Percentiles rank a stretch among this genome's conserved stretches.
Conservation (phyloP, 1,140 invertebrate genomes). For the Drosophila azteca region DNA sequence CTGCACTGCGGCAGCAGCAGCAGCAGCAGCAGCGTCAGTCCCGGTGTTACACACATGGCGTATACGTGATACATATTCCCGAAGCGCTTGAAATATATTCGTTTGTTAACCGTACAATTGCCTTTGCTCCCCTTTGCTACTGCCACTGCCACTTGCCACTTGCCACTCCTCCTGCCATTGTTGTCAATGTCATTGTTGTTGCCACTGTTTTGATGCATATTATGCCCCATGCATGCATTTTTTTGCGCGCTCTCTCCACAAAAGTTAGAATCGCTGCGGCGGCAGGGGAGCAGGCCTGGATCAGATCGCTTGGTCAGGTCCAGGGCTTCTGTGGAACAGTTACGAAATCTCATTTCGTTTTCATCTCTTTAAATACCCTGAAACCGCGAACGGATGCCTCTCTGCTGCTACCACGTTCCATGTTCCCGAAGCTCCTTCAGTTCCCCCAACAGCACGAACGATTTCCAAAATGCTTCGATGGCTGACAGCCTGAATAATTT, state of each 20-base stretch:
- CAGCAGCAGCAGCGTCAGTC: conserved; percentile 16
- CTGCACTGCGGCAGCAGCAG: conserved; percentile 48
- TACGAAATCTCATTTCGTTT: conserved; percentile 45
- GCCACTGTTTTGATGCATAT: conserved; percentile 29
- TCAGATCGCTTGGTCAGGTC: background rate
- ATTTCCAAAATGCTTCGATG: too few species aligned
- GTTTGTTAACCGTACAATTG: conserved; percentile 25
- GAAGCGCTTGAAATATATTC: conserved; percentile 47
- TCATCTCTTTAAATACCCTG: conserved; percentile 11
- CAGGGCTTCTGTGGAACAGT: background rate
- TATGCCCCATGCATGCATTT: conserved; percentile 13
- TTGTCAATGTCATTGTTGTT: conserved; percentile 25
- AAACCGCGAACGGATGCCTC: background rate
- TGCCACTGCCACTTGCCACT: background rate
- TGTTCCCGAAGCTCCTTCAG: too few species aligned
- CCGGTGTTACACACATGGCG: conserved; percentile 25
- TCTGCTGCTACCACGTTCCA: too few species aligned
- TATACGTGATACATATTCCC: conserved; percentile 55
- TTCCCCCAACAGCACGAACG: too few species aligned
- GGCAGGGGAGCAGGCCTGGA: too few species aligned
- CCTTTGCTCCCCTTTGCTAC: background rate
- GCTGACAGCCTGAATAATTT: too few species aligned
- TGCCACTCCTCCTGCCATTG: background rate
- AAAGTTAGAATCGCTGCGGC: conserved; percentile 38
- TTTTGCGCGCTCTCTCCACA: conserved; percentile 1